These are phyloP conservation scores for Cygnus buccinator DNA, from an alignment of 2,113 vertebrate species.

Conservation along the genomic window DNA sequence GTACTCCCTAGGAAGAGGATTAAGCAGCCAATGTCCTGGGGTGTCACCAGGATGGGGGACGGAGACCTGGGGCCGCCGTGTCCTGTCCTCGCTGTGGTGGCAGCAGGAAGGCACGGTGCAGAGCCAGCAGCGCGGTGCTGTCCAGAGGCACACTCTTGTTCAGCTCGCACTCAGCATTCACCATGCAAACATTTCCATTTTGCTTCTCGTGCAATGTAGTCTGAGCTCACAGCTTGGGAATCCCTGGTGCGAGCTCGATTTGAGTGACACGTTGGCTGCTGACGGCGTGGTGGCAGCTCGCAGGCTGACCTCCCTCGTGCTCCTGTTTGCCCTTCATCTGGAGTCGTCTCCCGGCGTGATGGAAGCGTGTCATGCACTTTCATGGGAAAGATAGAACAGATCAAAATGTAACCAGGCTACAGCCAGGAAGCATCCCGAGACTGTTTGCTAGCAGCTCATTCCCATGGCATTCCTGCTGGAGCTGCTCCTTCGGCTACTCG, in stretches of 20 bases:
- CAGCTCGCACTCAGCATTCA: not conserved
- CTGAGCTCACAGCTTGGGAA: not conserved
- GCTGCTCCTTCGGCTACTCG: not conserved
- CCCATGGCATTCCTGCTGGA: constrained; percentile 10
- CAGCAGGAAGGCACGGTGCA: fast-evolving
- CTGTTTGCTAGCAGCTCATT: constrained; percentile 13
- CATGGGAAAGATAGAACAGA: not conserved
- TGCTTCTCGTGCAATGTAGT: not conserved
- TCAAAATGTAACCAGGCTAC: not conserved
- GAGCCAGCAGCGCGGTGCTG: not conserved
- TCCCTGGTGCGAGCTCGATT: fast-evolving
- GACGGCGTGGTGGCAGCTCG: fast-evolving
- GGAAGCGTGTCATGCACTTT: not conserved
- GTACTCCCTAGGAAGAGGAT: not conserved
- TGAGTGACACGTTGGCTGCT: not conserved
- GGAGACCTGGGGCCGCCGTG: not conserved
- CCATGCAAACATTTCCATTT: not conserved
- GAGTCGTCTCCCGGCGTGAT: not conserved
- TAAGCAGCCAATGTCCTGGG: fast-evolving
- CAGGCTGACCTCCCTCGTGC: not conserved
- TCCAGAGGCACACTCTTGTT: too few relatives aligned
- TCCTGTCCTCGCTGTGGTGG: not conserved
- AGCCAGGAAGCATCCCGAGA: not conserved
- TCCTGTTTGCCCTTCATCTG: not conserved
- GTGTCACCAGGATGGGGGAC: not conserved